phyloP scores from a whole-genome alignment of 2,113 vertebrate species.

The Zosterops japonicus region DNA sequence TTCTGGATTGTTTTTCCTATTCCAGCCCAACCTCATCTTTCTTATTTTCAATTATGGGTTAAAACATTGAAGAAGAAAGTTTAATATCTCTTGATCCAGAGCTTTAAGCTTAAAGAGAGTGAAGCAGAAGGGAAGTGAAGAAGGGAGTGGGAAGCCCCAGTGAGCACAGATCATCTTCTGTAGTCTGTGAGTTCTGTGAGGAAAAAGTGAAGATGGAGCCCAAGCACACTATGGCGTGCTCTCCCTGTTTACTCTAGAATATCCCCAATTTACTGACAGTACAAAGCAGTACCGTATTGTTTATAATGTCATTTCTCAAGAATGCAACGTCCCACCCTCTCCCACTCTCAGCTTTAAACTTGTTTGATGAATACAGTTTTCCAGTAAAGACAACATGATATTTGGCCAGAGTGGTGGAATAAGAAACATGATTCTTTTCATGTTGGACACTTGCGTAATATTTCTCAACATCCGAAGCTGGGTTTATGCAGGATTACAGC shows the following conservation, averaged over 20 bases:
- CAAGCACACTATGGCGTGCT: neutral
- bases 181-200: neutral
- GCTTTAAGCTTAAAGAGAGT: neutral
- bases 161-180: neutral
- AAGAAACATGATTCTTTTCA: conserved; percentile 55
- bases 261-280: neutral
- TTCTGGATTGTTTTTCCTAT: neutral
- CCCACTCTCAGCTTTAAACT: conserved; percentile 47
- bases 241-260: neutral
- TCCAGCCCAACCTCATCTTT: neutral
- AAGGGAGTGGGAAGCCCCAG: neutral
- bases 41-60: neutral
- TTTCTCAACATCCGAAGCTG: conserved; percentile 17
- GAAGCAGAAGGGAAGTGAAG: neutral
- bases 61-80: neutral
- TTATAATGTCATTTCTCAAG: conserved; percentile 60
- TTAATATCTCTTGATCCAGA: neutral
- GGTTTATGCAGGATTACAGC: conserved; percentile 35
- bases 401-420: conserved; percentile 52
- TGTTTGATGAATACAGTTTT: conserved; percentile 57
- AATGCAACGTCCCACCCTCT: conserved; percentile 56
- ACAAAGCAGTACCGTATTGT: conserved; percentile 31
- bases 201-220: neutral
- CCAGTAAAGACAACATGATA: conserved; percentile 49
- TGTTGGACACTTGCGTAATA: conserved; percentile 41